Evolutionary conservation across 1,140 invertebrate species (phyloP), one percentile per base, ranked within the genome.

Genomic region (Dufourea novaeangliae): DNA sequence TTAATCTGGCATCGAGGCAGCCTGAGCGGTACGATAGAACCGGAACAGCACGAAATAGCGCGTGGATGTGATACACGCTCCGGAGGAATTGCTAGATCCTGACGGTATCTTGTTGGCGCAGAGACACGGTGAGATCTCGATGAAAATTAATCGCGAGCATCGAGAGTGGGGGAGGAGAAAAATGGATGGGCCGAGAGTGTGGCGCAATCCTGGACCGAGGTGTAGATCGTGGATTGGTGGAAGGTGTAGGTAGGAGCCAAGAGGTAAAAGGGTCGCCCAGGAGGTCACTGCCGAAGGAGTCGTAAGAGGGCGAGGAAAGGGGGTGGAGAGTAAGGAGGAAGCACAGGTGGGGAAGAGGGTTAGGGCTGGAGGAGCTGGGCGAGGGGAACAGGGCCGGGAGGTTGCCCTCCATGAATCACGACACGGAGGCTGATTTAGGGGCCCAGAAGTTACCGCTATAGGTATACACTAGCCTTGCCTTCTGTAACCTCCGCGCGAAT

Each of bases 401-500:
- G 86, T 90, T 90, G 89, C 89, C 86, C 87, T 89, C 90, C 87
- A 90, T 91, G 89, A 91, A 91, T 91, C 90, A 91, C 90, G 89
- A 90, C 88, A 87, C 88, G 83, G 87, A 88, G 88, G 88, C 90
- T 92, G 91, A 92, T 92, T 92, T 92, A 92, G 89, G 88, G 86
- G 91, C 89, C 83, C 88, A 90, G 89, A 88, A 92, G 89, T 92
- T 89, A 85, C 82, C 83, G 83, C 84, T 89, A 89, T 90, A 90
- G 85, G 86, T 90, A n/a, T n/a, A n/a, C n/a, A 88, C 84, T 90
- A 85, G 85, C 83, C n/a, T n/a, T 83, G 86, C 83, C 86, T 89
- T 80, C 87, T 85, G 84, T 89, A 89, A 87, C 89, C 86, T 87
- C 84, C 83, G 80, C 83, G 82, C 82, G 87, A 88, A 91, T 86